These are phyloP conservation scores for Agrochola lychnidis DNA, from an alignment of 2,888 invertebrate genomes.

Conservation along the genomic window DNA sequence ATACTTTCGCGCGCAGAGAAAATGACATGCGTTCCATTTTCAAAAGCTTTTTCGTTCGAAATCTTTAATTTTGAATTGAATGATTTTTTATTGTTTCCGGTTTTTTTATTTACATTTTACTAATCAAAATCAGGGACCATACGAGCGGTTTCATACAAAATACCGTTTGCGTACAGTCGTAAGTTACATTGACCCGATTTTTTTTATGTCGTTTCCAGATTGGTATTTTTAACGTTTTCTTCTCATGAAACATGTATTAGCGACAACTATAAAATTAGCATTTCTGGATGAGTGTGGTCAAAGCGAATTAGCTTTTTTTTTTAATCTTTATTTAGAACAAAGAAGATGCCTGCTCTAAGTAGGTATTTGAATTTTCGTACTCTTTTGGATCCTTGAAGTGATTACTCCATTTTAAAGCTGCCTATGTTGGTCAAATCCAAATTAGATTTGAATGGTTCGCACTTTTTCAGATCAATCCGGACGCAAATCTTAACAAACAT, in stretches of 20 bases:
- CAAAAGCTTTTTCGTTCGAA: constrained; percentile 69
- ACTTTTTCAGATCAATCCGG: not conserved
- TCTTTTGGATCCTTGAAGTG: constrained; percentile 9
- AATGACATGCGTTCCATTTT: constrained; percentile 76
- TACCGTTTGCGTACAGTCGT: not conserved
- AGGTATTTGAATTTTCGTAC: not conserved
- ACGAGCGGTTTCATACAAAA: not conserved
- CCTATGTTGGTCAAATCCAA: not conserved
- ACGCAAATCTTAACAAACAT: constrained; percentile 26
- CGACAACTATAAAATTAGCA: constrained; percentile 10
- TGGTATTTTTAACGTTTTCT: constrained; percentile 17
- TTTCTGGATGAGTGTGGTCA: constrained; percentile 2
- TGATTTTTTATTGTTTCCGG: too few relatives aligned
- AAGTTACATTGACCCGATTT: not conserved
- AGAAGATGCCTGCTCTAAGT: constrained; percentile 9
- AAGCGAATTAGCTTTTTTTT: constrained; percentile 7
- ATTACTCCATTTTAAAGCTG: constrained; percentile 2
- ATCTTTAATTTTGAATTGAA: not conserved
- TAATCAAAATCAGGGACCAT: not conserved
- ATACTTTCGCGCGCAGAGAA: constrained; percentile 75
- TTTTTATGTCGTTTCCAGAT: not conserved
- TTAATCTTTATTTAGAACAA: constrained; percentile 29
- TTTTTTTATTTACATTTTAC: not conserved
- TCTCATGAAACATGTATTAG: constrained; percentile 5
- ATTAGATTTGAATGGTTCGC: constrained; percentile 1